phyloP scores from a whole-genome alignment of 2,888 invertebrate genomes.

The Parnassius mnemosyne region DNA sequence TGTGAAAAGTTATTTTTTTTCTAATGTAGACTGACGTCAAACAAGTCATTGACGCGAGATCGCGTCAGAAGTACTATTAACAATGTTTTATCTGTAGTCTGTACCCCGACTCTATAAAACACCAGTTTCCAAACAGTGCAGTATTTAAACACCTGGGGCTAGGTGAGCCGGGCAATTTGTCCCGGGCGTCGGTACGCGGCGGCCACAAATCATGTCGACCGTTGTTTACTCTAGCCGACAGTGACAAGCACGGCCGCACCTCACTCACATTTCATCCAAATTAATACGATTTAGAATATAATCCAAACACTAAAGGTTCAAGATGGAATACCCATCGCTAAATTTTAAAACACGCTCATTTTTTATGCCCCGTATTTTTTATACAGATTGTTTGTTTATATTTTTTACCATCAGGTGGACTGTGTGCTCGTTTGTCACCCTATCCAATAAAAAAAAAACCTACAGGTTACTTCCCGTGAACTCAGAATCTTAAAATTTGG shows the following conservation, averaged over 20 bases:
- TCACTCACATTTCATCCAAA: conserved; percentile 7
- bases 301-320: background rate
- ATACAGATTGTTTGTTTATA: no score
- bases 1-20: no score
- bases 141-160: conserved; percentile 12
- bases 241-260: background rate
- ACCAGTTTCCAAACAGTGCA: background rate
- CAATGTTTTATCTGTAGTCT: background rate
- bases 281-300: conserved; percentile 13
- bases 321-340: background rate
- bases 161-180: conserved; percentile 21
- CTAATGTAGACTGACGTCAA: no score
- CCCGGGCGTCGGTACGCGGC: conserved; percentile 7
- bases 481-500: no score
- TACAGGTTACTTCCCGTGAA: no score
- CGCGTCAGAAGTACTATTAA: background rate
- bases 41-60: background rate
- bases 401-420: no score
- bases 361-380: background rate
- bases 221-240: conserved; percentile 17
- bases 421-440: no score
- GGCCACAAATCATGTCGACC: conserved; percentile 30
- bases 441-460: no score
- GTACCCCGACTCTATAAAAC: background rate
- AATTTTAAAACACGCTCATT: background rate